Evolutionary conservation across 2,888 invertebrate species (phyloP), one percentile per base, ranked within the genome.

Genomic region (Nemoura dubitans): DNA sequence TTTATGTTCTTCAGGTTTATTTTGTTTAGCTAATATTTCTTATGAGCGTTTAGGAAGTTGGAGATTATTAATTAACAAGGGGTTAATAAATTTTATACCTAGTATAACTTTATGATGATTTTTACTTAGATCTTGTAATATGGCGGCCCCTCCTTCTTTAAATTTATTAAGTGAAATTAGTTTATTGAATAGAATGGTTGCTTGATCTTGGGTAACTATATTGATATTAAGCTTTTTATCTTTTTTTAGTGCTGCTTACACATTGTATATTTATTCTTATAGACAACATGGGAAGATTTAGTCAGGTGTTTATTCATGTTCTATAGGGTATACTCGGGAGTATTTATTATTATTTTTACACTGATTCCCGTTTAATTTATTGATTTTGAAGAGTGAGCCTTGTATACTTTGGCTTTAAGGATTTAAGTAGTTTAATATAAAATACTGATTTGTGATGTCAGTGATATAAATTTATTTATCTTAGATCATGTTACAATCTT

Each of bases 401-500:
- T 90, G 91, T 90, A 90, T 92, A 90, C 91, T 93, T 90, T 93
- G 92, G 90, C 91, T 93, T 91, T 93, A 91, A n/a, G 92, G 92
- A 91, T 92, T 94, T 94, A 93, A 93, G 92, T 94, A 94, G 93
- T 95, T 95, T 94, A 94, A 92, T 83, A 89, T 26, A 94, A 94
- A 94, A 94, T 93, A 92, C 93, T 94, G 93, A 94, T 94, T 94
- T 95, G 94, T 95, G 94, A 93, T 90, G 87, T 94, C 93, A 94
- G 92, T 91, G 92, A 93, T 93, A 91, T 93, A 92, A 91, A 30
- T 87, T 86, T 85, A 88, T 42, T 92, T 92, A 93, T 92, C 92
- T 93, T 93, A 93, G 90, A 91, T 93, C 89, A 89, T 91, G 91
- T 92, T 92, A 90, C 89, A 91, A 90, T 92, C 92, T 91, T 91